Base-by-base conservation (phyloP, 2,113 vertebrate species). In the Epinephelus lanceolatus region DNA sequence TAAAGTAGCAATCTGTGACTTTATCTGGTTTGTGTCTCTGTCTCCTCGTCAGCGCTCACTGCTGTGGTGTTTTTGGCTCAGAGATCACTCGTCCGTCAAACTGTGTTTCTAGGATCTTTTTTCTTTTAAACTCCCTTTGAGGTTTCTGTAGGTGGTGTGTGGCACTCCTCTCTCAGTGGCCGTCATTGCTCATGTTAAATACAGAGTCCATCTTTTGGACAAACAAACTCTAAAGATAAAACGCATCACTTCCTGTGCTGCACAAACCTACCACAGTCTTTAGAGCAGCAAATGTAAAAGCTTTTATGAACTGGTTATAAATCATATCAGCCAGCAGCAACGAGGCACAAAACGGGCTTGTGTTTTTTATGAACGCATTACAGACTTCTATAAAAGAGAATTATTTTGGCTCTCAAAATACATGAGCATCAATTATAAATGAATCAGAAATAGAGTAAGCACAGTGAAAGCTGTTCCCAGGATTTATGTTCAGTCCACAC, bases 21-120 rank as follows among this genome's bases (percentile, higher is more conserved):
- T 59, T 61, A 71, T 89, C 92, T 93, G 92, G 77, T 78, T 88
- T 81, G 63, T 73, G 84, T 91, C 90, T 81, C 42, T 1, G 8
- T 65, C 87, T 89, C 85, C 70, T 85, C 86, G 73, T 90, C 84
- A 61, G 78, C 62, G 2, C 69, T 71, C 23, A 14, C 62, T n/a
- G n/a, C 66, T 11, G 42, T 80, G 66, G 61, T 77, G 83, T 71
- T 85, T 81, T 60, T 69, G 77, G 77, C 85, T 53, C 2, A 0
- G 21, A 33, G 72, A 75, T 86, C 71, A 49, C 65, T 80, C 5
- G 21, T 66, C 77, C 18, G 15, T 82, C 81, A 86, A 70, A 80
- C 74, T 51, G 62, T 78, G 71, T 69, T n/a, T 52, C n/a, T 72
- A 27, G 27, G 62, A 70, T 66, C 56, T 59, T 53, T 67, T 66